Conservation (phyloP, 2,113 vertebrate genomes). For the Anas platyrhynchos region DNA sequence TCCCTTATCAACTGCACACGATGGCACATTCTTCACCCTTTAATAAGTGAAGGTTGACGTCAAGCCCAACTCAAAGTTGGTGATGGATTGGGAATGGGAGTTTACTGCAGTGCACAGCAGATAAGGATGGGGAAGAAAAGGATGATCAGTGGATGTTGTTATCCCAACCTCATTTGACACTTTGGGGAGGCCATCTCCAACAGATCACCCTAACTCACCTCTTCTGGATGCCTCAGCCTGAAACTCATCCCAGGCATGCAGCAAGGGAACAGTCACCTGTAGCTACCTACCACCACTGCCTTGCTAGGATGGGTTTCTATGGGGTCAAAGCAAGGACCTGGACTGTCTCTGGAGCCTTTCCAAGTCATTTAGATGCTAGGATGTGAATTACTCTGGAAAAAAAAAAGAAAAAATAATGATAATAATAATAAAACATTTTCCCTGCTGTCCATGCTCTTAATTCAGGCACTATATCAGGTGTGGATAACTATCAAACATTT, state of each 20-base stretch:
- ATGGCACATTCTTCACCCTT: slow-evolving; percentile 25
- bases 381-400: not conserved
- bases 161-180: not conserved
- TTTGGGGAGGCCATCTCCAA: not conserved
- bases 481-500: not conserved
- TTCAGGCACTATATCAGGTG: not conserved
- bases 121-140: not conserved
- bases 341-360: not conserved
- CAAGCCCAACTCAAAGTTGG: fast-evolving
- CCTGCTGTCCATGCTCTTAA: not conserved
- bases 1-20: not conserved
- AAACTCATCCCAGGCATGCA: not conserved
- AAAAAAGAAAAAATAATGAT: not conserved
- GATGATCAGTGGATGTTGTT: not conserved
- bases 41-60: not conserved
- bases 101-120: not conserved
- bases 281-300: not conserved
- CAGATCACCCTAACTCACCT: not conserved
- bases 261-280: not conserved
- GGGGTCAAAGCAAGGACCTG: not conserved
- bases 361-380: not conserved
- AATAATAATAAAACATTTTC: not conserved
- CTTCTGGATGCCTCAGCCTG: not conserved
- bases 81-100: not conserved
- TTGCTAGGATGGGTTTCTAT: not conserved